These are phyloP conservation scores for Phengaris arion DNA, from an alignment of 2,888 invertebrate genomes.

Conservation along the genomic window DNA sequence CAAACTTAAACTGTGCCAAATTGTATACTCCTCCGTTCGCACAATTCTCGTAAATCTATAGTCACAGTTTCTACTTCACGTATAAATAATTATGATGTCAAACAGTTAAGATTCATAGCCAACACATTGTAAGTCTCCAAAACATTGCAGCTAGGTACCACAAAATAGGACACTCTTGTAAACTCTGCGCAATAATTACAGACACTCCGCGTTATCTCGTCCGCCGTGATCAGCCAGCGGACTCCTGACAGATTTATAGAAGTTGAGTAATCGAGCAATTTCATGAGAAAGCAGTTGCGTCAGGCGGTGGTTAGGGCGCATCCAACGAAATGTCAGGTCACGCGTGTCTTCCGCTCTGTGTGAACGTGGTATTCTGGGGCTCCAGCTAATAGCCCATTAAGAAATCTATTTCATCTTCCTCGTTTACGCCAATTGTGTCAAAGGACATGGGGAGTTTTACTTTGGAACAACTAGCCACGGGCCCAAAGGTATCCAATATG, in stretches of 20 bases:
- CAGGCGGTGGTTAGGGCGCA: conserved; percentile 50
- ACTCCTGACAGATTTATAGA: conserved; percentile 37
- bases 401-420: conserved; percentile 29
- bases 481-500: no score
- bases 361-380: conserved; percentile 56
- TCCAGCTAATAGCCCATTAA: conserved; percentile 35
- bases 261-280: conserved; percentile 39
- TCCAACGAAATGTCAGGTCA: conserved; percentile 51
- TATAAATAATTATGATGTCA: no score
- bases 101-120: background rate
- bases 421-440: conserved; percentile 27
- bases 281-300: conserved; percentile 45
- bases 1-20: no score
- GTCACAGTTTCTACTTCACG: background rate
- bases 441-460: background rate
- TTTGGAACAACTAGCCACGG: no score
- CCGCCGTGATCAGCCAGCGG: conserved; percentile 2
- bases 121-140: background rate
- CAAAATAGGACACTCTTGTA: conserved; percentile 22
- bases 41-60: no score
- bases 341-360: conserved; percentile 53
- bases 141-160: background rate
- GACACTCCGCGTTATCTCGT: background rate
- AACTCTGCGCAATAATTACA: background rate
- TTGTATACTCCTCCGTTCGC: no score